phyloP scores from a whole-genome alignment of 1,140 invertebrate species.

The Oreohelix idahoensis region DNA sequence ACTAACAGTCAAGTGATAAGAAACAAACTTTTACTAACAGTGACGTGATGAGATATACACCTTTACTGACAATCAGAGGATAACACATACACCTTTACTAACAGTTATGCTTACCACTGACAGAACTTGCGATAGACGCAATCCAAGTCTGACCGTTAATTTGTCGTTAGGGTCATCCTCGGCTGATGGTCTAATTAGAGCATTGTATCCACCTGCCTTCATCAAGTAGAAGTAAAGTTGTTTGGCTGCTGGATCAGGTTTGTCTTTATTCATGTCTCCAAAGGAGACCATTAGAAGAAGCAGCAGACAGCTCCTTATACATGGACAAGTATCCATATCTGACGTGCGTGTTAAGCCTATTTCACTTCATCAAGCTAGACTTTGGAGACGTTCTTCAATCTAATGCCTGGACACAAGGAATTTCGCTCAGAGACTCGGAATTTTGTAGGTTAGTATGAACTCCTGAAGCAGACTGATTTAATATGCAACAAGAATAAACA shows the following conservation, averaged over 20 bases:
- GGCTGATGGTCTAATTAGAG: conserved; percentile 89
- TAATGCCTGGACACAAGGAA: too few relatives aligned
- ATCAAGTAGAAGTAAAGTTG: conserved; percentile 82
- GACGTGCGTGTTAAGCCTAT: too few relatives aligned
- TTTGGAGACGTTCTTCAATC: too few relatives aligned
- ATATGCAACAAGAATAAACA: too few relatives aligned
- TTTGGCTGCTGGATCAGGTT: conserved; percentile 54
- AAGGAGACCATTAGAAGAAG: background rate
- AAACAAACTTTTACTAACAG: too few relatives aligned
- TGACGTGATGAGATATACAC: too few relatives aligned
- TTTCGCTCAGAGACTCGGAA: too few relatives aligned
- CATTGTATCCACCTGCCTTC: conserved; percentile 87
- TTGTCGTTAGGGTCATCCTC: conserved; percentile 78
- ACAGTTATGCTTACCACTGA: conserved; percentile 14
- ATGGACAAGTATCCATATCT: conserved; percentile 9
- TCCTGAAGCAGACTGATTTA: too few relatives aligned
- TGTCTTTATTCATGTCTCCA: background rate
- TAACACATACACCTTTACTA: background rate
- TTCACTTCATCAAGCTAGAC: too few relatives aligned
- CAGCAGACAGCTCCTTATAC: background rate
- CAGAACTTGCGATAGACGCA: conserved; percentile 79
- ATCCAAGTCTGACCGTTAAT: conserved; percentile 90
- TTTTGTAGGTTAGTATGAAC: too few relatives aligned
- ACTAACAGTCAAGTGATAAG: too few relatives aligned
- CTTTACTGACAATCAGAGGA: too few relatives aligned